Base-by-base conservation (phyloP, 2,797 vertebrate species). In the Micromesistius poutassou region DNA sequence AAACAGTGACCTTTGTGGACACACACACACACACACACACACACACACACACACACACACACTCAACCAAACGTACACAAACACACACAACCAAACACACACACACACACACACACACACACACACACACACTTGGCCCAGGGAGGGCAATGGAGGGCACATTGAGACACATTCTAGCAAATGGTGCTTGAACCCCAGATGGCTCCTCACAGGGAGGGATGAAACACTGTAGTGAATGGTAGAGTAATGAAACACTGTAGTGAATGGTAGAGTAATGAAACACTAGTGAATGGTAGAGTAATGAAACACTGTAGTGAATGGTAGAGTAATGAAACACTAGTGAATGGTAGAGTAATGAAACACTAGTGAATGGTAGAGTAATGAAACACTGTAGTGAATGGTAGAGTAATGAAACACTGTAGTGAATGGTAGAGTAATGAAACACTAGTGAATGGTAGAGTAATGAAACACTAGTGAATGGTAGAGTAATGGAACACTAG, bases 121-220 rank as follows among this genome's bases (percentile, higher is more conserved):
- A 71, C 70, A 35, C 71, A 22, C 71, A 35, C 71, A 72, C 71
- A n/a, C 71, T 28, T 30, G 62, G 62, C 62, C 62, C 62, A 68
- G 62, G 62, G 62, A 28, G 62, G n/a, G 6, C 55, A 62, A 62
- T 62, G 55, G 55, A 62, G 55, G 7, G 25, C 62, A 68, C 62
- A 68, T 68, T 68, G 62, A 68, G 62, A 68, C 62, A 68, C 71
- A 72, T 31, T 35, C 8, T 25, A 72, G 14, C 71, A 35, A 35
- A 35, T 72, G 71, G 71, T 31, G 33, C 33, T 35, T 72, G 71
- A 72, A 72, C 33, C 72, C 14, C 33, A 38, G 72, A 38, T 38
- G 72, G 31, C 31, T 25, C 31, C 31, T n/a, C 3, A n/a, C 72
- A 73, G 72, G 38, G 72, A 36, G 72, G 31, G 28, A 31, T 71